Evolutionary conservation across 2,888 invertebrate genomes (phyloP).

Genomic region (Orthosia incerta): DNA sequence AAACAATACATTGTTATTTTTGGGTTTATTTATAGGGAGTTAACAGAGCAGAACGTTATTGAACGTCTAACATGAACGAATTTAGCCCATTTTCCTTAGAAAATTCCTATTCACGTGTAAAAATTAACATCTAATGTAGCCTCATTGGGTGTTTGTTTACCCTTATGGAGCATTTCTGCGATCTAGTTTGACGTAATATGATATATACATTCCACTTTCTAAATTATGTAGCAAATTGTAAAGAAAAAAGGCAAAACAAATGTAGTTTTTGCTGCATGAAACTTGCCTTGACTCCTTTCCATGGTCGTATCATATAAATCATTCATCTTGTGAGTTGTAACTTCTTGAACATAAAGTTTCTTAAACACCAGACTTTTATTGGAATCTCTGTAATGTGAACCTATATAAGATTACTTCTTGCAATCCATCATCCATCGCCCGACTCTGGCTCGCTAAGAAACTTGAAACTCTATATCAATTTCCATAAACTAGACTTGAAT

Average conservation of each 20-base stretch:
- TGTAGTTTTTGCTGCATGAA: not conserved
- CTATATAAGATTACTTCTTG: not conserved
- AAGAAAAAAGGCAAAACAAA: not conserved
- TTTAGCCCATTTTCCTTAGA: slow-evolving; percentile 12
- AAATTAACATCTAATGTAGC: not conserved
- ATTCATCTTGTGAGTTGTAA: not conserved
- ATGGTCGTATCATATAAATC: not conserved
- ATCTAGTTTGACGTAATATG: not conserved
- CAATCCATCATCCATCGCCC: not conserved
- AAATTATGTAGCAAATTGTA: not conserved
- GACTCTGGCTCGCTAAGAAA: not conserved
- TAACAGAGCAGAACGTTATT: slow-evolving; percentile 14
- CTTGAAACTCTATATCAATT: not conserved
- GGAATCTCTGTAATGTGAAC: not conserved
- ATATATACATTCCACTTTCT: not conserved
- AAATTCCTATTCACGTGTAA: not conserved
- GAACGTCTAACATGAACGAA: not conserved
- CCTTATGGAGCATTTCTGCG: not conserved
- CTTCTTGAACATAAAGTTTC: not conserved
- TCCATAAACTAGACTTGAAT: not conserved
- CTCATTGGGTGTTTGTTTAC: too few relatives aligned
- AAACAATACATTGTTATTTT: slow-evolving; percentile 7
- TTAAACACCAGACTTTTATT: not conserved
- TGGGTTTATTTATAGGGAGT: slow-evolving; percentile 5
- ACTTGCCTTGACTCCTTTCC: not conserved